Conservation (phyloP, 2,888 invertebrate species). For the Drosophila kambysellisi region DNA sequence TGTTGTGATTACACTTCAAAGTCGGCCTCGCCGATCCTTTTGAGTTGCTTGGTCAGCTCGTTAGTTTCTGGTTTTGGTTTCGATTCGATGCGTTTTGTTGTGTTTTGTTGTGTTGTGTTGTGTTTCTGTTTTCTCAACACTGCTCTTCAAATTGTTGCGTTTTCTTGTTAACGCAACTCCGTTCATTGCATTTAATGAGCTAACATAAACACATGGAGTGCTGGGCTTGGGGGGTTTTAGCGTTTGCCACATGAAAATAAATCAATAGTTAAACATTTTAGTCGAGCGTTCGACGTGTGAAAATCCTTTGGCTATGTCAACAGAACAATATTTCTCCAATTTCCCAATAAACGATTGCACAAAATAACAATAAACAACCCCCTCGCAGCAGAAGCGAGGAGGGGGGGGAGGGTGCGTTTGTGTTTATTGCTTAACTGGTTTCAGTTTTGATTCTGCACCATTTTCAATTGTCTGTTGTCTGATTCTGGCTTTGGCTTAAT, state of each 20-base stretch:
- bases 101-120: conserved; percentile 7
- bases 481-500: conserved; percentile 42
- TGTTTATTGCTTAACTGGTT: conserved; percentile 10
- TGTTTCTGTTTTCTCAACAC: conserved; percentile 36
- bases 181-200: conserved; percentile 67
- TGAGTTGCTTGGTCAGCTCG: conserved; percentile 58
- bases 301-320: conserved; percentile 73
- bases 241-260: conserved; percentile 47
- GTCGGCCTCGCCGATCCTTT: conserved; percentile 60
- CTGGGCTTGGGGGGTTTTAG: background rate
- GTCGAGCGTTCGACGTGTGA: conserved; percentile 65
- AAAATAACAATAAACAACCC: conserved; percentile 55
- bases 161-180: conserved; percentile 66
- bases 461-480: conserved; percentile 24
- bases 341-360: conserved; percentile 51
- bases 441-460: conserved; percentile 11
- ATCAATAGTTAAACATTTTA: conserved; percentile 70
- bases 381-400: conserved; percentile 8
- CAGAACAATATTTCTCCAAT: conserved; percentile 69
- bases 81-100: conserved; percentile 40
- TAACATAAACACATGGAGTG: conserved; percentile 25
- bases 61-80: conserved; percentile 56
- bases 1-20: conserved; percentile 63
- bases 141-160: conserved; percentile 46
- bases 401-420: background rate